phyloP scores from a whole-genome alignment of 2,113 vertebrate genomes.

The Abramis brama region DNA sequence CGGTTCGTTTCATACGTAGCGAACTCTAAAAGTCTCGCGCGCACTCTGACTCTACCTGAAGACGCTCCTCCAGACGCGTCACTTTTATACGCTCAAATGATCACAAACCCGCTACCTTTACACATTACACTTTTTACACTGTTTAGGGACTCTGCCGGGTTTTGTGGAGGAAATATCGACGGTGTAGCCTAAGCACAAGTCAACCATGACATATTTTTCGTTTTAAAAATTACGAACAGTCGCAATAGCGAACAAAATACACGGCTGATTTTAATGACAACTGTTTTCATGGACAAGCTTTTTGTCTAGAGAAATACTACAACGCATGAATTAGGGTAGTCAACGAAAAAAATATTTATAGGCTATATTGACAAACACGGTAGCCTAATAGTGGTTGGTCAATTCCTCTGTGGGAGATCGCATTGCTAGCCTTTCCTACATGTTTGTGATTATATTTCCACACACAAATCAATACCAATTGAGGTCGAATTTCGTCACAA shows the following conservation, averaged over 20 bases:
- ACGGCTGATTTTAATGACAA: neutral
- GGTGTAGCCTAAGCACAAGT: conserved; percentile 32
- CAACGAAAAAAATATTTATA: conserved; percentile 46
- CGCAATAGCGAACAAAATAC: conserved; percentile 54
- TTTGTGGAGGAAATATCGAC: conserved; percentile 38
- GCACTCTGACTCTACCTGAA: conserved; percentile 3
- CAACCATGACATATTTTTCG: conserved; percentile 69
- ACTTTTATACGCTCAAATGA: conserved; percentile 21
- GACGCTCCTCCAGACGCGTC: conserved; percentile 26
- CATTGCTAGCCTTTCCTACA: conserved; percentile 35
- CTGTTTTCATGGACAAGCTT: neutral
- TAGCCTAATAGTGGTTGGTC: conserved; percentile 45
- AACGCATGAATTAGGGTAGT: conserved; percentile 2
- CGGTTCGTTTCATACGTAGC: neutral
- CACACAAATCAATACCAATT: conserved; percentile 52
- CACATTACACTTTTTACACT: neutral
- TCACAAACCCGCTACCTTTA: conserved; percentile 13
- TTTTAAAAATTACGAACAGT: conserved; percentile 68
- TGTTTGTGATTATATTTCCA: conserved; percentile 45
- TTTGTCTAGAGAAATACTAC: neutral
- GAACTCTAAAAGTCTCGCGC: neutral
- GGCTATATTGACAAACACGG: conserved; percentile 49
- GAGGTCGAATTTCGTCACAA: conserved; percentile 49
- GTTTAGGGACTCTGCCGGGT: neutral
- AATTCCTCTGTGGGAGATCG: conserved; percentile 39